Evolutionary conservation across 2,888 invertebrate genomes (phyloP).

Genomic region (Autographa pulchrina): DNA sequence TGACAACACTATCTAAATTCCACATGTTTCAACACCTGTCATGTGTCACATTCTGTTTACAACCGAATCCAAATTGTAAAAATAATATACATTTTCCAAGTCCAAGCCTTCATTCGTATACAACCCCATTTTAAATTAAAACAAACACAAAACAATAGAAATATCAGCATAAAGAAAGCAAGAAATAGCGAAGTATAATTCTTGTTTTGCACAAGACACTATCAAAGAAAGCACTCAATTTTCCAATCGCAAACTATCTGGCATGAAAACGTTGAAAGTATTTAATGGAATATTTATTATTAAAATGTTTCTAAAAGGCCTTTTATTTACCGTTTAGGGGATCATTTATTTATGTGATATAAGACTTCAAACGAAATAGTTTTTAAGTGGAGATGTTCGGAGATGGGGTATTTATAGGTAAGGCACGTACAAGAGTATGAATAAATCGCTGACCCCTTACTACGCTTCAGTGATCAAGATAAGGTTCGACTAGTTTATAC

Average conservation of each 20-base stretch:
- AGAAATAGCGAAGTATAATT: background rate
- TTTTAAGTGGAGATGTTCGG: background rate
- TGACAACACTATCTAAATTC: no score
- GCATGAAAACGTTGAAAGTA: background rate
- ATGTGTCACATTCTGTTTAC: no score
- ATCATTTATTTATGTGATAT: slow-evolving; percentile 4
- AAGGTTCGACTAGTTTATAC: background rate
- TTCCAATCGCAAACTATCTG: slow-evolving; percentile 1
- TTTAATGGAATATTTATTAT: background rate
- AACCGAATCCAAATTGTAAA: no score
- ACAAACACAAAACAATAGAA: no score
- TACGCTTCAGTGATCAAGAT: background rate
- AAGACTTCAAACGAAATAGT: slow-evolving; percentile 1
- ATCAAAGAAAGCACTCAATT: slow-evolving; percentile 2
- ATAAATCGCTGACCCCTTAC: background rate
- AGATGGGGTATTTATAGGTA: background rate
- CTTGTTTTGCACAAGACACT: background rate
- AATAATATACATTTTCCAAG: no score
- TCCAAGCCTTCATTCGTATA: no score
- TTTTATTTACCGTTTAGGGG: slow-evolving; percentile 4
- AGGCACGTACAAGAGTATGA: background rate
- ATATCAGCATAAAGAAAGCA: background rate
- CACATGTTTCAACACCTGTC: no score
- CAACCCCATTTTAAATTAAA: no score
- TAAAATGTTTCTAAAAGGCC: background rate